These are phyloP conservation scores for Gambelia wislizenii DNA, from an alignment of 2,797 vertebrate species.

Conservation along the genomic window DNA sequence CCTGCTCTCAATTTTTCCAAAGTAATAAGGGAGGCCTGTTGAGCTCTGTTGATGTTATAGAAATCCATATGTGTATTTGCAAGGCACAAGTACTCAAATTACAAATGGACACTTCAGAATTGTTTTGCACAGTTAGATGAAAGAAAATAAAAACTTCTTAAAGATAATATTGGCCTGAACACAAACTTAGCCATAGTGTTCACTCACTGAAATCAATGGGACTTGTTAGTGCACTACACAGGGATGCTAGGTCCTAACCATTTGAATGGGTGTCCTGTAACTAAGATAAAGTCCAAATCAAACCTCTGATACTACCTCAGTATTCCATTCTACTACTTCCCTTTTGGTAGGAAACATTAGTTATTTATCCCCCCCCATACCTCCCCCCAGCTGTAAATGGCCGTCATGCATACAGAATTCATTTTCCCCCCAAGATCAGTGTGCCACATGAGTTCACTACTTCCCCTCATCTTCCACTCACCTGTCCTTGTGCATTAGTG, in stretches of 20 bases:
- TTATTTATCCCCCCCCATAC: conserved; percentile 63
- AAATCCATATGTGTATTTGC: neutral
- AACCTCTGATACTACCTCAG: conserved; percentile 48
- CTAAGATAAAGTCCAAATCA: neutral
- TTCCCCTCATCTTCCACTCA: conserved; percentile 82
- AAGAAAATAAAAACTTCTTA: conserved; percentile 16
- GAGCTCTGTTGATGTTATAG: neutral
- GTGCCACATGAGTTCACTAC: conserved; percentile 75
- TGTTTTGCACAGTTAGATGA: conserved; percentile 19
- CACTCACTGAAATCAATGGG: neutral
- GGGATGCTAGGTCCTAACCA: neutral
- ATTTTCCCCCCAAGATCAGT: conserved; percentile 74
- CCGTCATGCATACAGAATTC: conserved; percentile 75
- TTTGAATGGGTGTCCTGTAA: neutral
- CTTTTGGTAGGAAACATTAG: conserved; percentile 72
- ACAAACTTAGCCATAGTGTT: neutral
- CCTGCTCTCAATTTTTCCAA: neutral
- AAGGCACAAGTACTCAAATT: neutral
- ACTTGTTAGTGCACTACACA: neutral
- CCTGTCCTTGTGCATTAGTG: conserved; percentile 99
- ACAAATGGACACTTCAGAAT: accelerated
- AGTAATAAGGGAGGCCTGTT: neutral
- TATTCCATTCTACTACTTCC: conserved; percentile 58
- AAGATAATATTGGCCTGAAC: conserved; percentile 17
- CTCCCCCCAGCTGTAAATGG: conserved; percentile 62